Conservation (phyloP, 2,888 invertebrate species). For the Ephialtes manifestator region DNA sequence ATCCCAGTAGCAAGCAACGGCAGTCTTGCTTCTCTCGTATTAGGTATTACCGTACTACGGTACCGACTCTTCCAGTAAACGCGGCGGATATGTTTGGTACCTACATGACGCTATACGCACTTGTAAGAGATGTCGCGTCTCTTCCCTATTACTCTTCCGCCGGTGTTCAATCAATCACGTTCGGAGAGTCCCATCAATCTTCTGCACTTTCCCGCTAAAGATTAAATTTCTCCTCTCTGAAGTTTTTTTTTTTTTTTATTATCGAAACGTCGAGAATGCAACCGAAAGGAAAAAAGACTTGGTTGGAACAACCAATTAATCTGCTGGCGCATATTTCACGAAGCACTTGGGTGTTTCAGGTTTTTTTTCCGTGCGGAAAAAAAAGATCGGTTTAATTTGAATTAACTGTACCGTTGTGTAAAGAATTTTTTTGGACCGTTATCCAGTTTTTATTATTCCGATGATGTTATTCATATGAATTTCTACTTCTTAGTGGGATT, state of each 20-base stretch:
- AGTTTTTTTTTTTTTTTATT: background rate
- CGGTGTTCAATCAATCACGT: constrained; percentile 27
- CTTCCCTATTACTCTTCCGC: constrained; percentile 16
- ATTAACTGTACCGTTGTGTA: too few relatives aligned
- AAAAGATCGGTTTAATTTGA: too few relatives aligned
- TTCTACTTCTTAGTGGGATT: too few relatives aligned
- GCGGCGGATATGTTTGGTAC: background rate
- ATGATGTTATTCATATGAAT: too few relatives aligned
- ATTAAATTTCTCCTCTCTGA: background rate
- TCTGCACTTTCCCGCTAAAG: background rate
- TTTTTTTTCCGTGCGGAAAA: too few relatives aligned
- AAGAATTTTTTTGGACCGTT: too few relatives aligned
- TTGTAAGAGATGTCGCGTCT: constrained; percentile 8
- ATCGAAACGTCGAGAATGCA: background rate
- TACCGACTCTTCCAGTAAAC: constrained; percentile 26
- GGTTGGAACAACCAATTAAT: background rate
- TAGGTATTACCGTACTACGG: constrained; percentile 37
- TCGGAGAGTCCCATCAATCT: constrained; percentile 8
- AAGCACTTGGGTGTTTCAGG: too few relatives aligned
- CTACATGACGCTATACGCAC: constrained; percentile 8
- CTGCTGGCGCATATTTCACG: too few relatives aligned
- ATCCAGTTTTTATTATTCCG: too few relatives aligned
- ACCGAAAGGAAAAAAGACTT: background rate
- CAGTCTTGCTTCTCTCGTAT: constrained; percentile 56
- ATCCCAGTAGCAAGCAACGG: constrained; percentile 57